phyloP scores from a whole-genome alignment of 2,888 invertebrate genomes.

The Aquatica leii region DNA sequence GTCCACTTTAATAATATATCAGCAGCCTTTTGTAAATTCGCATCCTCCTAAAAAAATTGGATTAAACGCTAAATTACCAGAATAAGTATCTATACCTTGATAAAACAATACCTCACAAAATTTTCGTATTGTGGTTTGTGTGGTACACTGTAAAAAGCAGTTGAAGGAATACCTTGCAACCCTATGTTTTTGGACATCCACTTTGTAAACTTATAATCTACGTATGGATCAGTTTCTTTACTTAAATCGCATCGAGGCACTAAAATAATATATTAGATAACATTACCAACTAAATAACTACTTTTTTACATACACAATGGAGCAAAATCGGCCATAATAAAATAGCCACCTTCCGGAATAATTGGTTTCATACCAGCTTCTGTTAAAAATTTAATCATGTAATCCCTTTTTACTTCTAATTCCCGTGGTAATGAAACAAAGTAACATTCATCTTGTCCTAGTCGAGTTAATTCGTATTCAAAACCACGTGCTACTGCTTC shows the following conservation, averaged over 20 bases:
- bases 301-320: conserved; percentile 65
- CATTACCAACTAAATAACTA: neutral
- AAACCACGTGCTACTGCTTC: conserved; percentile 93
- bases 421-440: conserved; percentile 80
- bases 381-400: conserved; percentile 74
- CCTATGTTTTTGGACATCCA: conserved; percentile 95
- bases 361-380: conserved; percentile 90
- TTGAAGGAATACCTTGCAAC: conserved; percentile 92
- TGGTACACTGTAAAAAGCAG: conserved; percentile 86
- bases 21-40: conserved; percentile 72
- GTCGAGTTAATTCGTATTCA: conserved; percentile 80
- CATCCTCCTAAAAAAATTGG: conserved; percentile 72
- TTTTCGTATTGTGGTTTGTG: conserved; percentile 86
- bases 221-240: conserved; percentile 74
- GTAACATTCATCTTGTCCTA: conserved; percentile 81
- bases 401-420: conserved; percentile 80
- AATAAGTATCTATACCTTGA: conserved; percentile 71
- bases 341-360: conserved; percentile 96
- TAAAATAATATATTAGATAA: conserved; percentile 45
- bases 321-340: conserved; percentile 94
- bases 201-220: conserved; percentile 93
- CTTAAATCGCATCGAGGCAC: conserved; percentile 73
- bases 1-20: conserved; percentile 72
- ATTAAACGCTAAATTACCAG: conserved; percentile 4
- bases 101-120: conserved; percentile 92